Evolutionary conservation across 2,888 invertebrate genomes (phyloP).

Genomic region (Corythucha ciliata): DNA sequence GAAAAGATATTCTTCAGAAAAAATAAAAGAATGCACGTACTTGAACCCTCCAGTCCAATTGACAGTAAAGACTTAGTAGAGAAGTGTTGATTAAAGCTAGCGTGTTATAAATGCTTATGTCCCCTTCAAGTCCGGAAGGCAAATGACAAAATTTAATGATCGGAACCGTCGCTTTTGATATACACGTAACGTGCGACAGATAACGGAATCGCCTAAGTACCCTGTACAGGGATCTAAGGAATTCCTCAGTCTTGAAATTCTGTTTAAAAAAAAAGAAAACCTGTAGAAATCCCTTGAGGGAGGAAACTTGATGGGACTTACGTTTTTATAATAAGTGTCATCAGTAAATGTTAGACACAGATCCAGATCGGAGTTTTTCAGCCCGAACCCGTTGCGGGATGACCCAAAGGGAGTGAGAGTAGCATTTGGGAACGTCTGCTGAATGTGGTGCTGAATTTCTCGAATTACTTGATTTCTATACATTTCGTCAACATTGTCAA

Average conservation of each 20-base stretch:
- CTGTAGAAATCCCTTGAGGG: no score
- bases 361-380: slow-evolving; percentile 48
- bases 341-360: slow-evolving; percentile 51
- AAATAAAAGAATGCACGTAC: slow-evolving; percentile 36
- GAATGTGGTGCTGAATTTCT: slow-evolving; percentile 41
- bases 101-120: slow-evolving; percentile 51
- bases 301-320: no score
- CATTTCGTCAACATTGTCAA: slow-evolving; percentile 35
- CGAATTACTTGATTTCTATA: slow-evolving; percentile 38
- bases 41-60: slow-evolving; percentile 46
- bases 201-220: slow-evolving; percentile 40
- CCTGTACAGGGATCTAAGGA: slow-evolving; percentile 41
- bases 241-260: no score
- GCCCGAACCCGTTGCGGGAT: slow-evolving; percentile 51
- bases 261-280: no score
- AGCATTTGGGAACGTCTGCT: slow-evolving; percentile 40
- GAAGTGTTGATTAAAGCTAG: slow-evolving; percentile 49
- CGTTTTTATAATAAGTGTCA: no score
- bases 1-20: no score
- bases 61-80: slow-evolving; percentile 45
- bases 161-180: slow-evolving; percentile 51
- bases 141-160: slow-evolving; percentile 49
- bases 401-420: slow-evolving; percentile 49
- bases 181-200: slow-evolving; percentile 43
- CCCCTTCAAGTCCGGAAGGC: slow-evolving; percentile 45